Conservation (phyloP, 2,113 vertebrate genomes). For the Eclectus roratus region DNA sequence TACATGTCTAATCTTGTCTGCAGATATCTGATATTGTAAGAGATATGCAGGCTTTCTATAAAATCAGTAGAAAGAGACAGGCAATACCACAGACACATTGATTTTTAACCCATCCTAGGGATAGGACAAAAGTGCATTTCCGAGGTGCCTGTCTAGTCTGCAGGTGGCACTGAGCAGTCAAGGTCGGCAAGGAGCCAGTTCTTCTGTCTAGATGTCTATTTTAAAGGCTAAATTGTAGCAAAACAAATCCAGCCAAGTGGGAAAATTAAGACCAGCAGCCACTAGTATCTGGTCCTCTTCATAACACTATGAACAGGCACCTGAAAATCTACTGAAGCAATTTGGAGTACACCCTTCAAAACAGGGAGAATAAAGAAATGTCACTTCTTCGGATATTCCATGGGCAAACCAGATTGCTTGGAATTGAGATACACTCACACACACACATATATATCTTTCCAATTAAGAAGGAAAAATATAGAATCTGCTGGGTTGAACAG, state of each 20-base stretch:
- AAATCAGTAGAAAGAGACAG: background rate
- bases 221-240: background rate
- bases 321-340: background rate
- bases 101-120: background rate
- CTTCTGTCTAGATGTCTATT: background rate
- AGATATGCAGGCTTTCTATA: background rate
- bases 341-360: background rate
- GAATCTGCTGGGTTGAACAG: constrained; percentile 45
- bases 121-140: background rate
- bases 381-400: background rate
- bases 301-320: background rate
- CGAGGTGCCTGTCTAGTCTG: background rate
- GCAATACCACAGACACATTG: background rate
- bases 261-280: background rate
- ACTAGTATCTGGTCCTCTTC: background rate
- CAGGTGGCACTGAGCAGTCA: background rate
- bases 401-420: background rate
- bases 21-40: background rate
- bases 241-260: background rate
- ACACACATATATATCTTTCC: background rate
- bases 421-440: background rate
- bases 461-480: constrained; percentile 50
- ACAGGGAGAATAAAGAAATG: background rate
- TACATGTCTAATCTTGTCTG: background rate
- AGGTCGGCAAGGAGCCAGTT: background rate